These are phyloP conservation scores for Plebejus anna DNA, from an alignment of 2,888 invertebrate genomes.

Conservation along the genomic window DNA sequence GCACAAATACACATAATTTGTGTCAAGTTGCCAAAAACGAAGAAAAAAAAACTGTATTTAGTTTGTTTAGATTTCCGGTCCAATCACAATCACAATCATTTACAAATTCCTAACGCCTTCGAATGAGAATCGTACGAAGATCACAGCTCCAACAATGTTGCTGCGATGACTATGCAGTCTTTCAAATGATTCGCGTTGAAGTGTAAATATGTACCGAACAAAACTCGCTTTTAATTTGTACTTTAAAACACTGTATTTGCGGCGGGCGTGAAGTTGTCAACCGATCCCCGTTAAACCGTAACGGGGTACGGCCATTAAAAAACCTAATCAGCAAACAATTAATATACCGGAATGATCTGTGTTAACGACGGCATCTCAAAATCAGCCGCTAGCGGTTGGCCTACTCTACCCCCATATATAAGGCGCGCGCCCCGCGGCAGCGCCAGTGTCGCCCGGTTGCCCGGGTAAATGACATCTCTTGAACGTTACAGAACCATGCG, in stretches of 20 bases:
- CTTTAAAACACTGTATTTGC: background rate
- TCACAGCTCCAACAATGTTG: background rate
- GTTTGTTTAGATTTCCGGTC: background rate
- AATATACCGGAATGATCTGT: constrained; percentile 67
- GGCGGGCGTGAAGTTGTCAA: background rate
- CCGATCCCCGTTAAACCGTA: constrained; percentile 14
- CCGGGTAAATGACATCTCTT: constrained; percentile 51
- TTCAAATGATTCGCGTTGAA: background rate
- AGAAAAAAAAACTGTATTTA: too few species aligned
- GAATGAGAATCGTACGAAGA: background rate
- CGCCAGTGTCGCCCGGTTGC: constrained; percentile 61
- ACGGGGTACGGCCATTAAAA: constrained; percentile 24
- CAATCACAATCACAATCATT: background rate
- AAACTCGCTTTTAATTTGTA: background rate
- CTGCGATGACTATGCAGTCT: background rate
- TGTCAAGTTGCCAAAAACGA: too few species aligned
- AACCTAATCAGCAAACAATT: constrained; percentile 57
- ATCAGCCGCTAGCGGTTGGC: constrained; percentile 73
- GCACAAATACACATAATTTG: too few species aligned
- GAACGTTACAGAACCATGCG: constrained; percentile 45
- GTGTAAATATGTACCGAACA: background rate
- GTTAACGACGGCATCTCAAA: constrained; percentile 72
- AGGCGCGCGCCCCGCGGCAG: constrained; percentile 59
- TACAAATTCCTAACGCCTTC: background rate
- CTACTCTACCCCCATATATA: constrained; percentile 72